phyloP scores from a whole-genome alignment of 2,888 invertebrate genomes.

The Mylabris sibirica region DNA sequence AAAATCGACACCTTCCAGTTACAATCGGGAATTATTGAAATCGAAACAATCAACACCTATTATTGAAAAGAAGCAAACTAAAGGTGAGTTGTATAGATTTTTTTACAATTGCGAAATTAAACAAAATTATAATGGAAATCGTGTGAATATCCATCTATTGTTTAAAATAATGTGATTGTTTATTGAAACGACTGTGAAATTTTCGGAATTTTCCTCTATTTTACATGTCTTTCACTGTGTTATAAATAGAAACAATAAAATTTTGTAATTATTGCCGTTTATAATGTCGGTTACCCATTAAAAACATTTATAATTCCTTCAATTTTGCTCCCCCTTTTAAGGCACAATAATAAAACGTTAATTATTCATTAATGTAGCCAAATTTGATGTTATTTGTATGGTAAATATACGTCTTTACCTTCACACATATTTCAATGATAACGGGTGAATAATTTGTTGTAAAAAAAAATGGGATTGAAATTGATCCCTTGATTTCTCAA shows the following conservation, averaged over 20 bases:
- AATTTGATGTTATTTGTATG: background rate
- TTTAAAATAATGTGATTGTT: background rate
- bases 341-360: background rate
- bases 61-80: constrained; percentile 8
- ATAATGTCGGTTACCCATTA: background rate
- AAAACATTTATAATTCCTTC: background rate
- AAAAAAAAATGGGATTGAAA: no score
- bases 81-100: constrained; percentile 14
- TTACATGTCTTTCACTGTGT: background rate
- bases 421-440: no score
- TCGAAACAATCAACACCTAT: constrained; percentile 4
- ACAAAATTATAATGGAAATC: background rate
- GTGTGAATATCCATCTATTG: background rate
- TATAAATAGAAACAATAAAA: constrained; percentile 2
- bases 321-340: background rate
- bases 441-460: no score
- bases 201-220: no score
- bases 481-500: background rate
- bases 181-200: background rate
- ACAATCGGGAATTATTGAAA: background rate
- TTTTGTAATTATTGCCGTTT: background rate
- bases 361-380: background rate
- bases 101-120: constrained; percentile 3
- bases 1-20: background rate
- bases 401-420: no score